Conservation (phyloP, 2,113 vertebrate genomes). For the Galeopterus variegatus region DNA sequence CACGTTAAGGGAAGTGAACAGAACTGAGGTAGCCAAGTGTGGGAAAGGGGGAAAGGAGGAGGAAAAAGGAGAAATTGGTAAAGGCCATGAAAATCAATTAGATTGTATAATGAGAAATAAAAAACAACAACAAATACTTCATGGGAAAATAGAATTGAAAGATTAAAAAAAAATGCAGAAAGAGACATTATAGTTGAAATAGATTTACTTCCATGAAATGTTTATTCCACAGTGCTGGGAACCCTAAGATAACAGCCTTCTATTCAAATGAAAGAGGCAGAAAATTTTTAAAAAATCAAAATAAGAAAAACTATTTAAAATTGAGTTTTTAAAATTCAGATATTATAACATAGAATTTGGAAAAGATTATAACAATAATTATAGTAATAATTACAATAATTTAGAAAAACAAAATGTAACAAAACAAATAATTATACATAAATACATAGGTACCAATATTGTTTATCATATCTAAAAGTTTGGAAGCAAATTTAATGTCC, state of each 20-base stretch:
- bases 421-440: background rate
- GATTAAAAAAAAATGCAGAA: conserved; percentile 17
- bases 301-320: too few relatives aligned
- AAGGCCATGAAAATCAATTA: too few relatives aligned
- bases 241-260: conserved; percentile 71
- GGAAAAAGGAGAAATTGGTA: too few relatives aligned
- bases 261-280: conserved; percentile 79
- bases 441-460: background rate
- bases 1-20: too few relatives aligned
- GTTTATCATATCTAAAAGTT: background rate
- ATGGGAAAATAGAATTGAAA: too few relatives aligned
- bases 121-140: too few relatives aligned
- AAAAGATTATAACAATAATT: too few relatives aligned
- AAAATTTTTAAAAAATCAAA: conserved; percentile 56
- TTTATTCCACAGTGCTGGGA: conserved; percentile 72
- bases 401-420: background rate
- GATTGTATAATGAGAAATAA: too few relatives aligned
- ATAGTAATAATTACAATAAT: background rate
- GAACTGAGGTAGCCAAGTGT: too few relatives aligned
- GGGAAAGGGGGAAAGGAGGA: too few relatives aligned
- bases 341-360: too few relatives aligned
- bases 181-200: conserved; percentile 63
- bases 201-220: conserved; percentile 66
- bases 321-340: too few relatives aligned
- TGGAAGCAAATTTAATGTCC: background rate